A percentile compares a stretch with the other conserved stretches of the same genome.
These are phyloP conservation scores for Mechanitis mazaeus DNA, from an alignment of 2,888 invertebrate species.

Conservation along the genomic window DNA sequence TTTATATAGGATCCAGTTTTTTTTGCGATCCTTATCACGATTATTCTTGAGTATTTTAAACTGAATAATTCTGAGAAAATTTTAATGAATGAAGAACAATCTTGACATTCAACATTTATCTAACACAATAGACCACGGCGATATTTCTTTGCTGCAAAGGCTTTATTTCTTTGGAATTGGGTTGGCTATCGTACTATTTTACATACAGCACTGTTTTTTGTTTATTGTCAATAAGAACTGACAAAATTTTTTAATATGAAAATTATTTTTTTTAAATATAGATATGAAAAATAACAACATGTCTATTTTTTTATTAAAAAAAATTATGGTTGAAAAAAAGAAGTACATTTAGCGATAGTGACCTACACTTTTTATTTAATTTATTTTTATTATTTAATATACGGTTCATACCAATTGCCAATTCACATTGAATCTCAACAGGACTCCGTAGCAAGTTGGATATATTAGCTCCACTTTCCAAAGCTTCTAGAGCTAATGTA, in stretches of 20 bases:
- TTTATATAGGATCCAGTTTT: too few relatives aligned
- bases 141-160: conserved; percentile 23
- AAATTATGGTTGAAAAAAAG: too few relatives aligned
- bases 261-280: too few relatives aligned
- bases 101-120: conserved; percentile 20
- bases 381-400: neutral
- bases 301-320: too few relatives aligned
- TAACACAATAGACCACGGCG: conserved; percentile 22
- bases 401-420: conserved; percentile 54
- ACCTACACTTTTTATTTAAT: too few relatives aligned
- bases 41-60: too few relatives aligned
- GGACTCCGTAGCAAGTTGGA: conserved; percentile 57
- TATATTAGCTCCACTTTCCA: conserved; percentile 48
- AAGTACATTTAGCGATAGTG: too few relatives aligned
- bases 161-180: conserved; percentile 40
- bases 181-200: conserved; percentile 21
- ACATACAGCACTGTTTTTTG: neutral
- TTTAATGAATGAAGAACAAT: too few relatives aligned
- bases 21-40: too few relatives aligned
- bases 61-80: too few relatives aligned
- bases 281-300: neutral
- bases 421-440: conserved; percentile 65
- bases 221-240: too few relatives aligned
- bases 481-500: conserved; percentile 52
- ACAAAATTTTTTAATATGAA: too few relatives aligned